Conservation (phyloP, 2,888 invertebrate genomes). For the Rhyacophila evoluta region DNA sequence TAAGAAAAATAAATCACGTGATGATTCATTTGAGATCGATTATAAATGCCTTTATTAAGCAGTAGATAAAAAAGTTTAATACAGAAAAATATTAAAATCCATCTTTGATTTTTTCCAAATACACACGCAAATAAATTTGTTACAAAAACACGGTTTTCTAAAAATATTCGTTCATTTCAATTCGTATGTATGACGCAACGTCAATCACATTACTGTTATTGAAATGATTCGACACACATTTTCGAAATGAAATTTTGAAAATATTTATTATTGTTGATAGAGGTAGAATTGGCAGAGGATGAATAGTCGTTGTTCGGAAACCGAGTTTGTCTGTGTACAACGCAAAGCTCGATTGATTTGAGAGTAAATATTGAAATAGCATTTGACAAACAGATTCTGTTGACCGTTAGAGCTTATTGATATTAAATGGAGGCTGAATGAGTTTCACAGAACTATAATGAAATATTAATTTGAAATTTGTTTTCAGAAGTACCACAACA, state of each 20-base stretch:
- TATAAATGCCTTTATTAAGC: too few relatives aligned
- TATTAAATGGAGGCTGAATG: not conserved
- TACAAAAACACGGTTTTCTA: too few relatives aligned
- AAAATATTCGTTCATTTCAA: too few relatives aligned
- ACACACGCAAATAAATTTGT: too few relatives aligned
- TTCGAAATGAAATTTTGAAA: not conserved
- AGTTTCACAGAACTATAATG: too few relatives aligned
- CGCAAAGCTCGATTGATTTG: not conserved
- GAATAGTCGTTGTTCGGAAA: not conserved
- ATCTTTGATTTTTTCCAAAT: too few relatives aligned
- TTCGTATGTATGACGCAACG: not conserved
- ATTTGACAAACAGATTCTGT: not conserved
- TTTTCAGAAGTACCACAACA: too few relatives aligned
- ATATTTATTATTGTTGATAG: constrained; percentile 1
- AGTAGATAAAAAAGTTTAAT: too few relatives aligned
- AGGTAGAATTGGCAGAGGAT: not conserved
- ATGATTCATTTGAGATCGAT: too few relatives aligned
- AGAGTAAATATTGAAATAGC: not conserved
- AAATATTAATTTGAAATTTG: too few relatives aligned
- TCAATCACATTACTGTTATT: not conserved
- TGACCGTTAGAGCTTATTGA: not conserved
- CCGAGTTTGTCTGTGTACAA: not conserved
- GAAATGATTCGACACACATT: not conserved
- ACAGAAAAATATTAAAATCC: too few relatives aligned
- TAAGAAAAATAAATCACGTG: too few relatives aligned